Percentiles rank a stretch among this genome's conserved stretches.
Evolutionary conservation across 1,140 invertebrate species (phyloP).

Genomic region (Drosophila quadrilineata): DNA sequence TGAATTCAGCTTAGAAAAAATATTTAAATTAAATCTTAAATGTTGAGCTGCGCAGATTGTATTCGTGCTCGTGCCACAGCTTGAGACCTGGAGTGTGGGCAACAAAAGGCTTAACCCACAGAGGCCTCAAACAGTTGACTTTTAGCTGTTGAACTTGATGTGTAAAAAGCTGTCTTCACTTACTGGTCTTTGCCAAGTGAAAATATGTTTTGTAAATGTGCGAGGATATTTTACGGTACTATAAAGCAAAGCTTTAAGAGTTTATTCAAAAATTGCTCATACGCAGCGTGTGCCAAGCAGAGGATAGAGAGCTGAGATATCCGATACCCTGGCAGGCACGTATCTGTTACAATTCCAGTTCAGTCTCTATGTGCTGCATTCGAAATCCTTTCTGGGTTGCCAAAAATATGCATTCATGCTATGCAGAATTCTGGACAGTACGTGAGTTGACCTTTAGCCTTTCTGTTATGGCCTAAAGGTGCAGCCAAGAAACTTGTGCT

Average conservation of each 20-base stretch:
- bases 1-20: slow-evolving; percentile 33
- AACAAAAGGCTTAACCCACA: slow-evolving; percentile 7
- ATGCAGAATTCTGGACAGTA: neutral
- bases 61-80: too few species aligned
- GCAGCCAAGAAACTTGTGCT: slow-evolving; percentile 14
- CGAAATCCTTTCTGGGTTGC: neutral
- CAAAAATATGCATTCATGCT: slow-evolving; percentile 5
- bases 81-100: slow-evolving; percentile 16
- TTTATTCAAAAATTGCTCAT: slow-evolving; percentile 39
- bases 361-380: neutral
- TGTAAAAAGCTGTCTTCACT: too few species aligned
- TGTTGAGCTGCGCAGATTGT: too few species aligned
- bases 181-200: too few species aligned
- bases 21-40: slow-evolving; percentile 73
- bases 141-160: slow-evolving; percentile 46
- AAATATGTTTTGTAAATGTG: too few species aligned
- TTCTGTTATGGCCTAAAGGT: slow-evolving; percentile 19
- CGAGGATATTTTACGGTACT: too few species aligned
- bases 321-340: slow-evolving; percentile 34
- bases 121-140: slow-evolving; percentile 34
- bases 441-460: neutral
- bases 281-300: slow-evolving; percentile 18
- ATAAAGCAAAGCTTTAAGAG: too few species aligned
- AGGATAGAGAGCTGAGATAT: slow-evolving; percentile 36
- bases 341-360: slow-evolving; percentile 15